phyloP scores from a whole-genome alignment of 2,888 invertebrate genomes.

The Agrotis ipsilon region DNA sequence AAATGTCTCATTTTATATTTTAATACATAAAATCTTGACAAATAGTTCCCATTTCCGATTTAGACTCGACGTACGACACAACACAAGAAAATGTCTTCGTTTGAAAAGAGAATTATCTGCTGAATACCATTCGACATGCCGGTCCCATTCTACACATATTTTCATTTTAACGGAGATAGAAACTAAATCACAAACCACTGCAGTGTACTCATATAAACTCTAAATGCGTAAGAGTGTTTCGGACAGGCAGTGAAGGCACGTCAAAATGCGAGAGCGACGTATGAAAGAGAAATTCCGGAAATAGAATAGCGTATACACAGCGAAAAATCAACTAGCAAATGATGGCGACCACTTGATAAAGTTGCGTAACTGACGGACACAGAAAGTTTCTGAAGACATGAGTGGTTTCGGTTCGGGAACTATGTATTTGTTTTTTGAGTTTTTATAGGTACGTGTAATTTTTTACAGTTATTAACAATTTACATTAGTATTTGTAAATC shows the following conservation, averaged over 20 bases:
- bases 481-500: neutral
- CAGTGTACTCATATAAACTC: constrained; percentile 48
- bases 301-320: constrained; percentile 65
- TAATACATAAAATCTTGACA: constrained; percentile 28
- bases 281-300: constrained; percentile 67
- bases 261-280: constrained; percentile 62
- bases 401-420: constrained; percentile 26
- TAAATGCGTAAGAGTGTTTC: constrained; percentile 64
- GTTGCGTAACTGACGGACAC: constrained; percentile 23
- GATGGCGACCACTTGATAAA: constrained; percentile 47
- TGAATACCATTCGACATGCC: constrained; percentile 39
- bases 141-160: constrained; percentile 36
- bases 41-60: constrained; percentile 52
- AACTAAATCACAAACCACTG: constrained; percentile 56
- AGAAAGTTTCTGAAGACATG: constrained; percentile 37
- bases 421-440: constrained; percentile 14
- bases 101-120: constrained; percentile 46
- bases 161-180: constrained; percentile 46
- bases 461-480: neutral
- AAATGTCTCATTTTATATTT: constrained; percentile 16
- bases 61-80: constrained; percentile 34
- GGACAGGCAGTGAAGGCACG: constrained; percentile 63
- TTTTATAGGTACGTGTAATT: neutral
- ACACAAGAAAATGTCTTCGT: constrained; percentile 43
- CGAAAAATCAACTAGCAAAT: constrained; percentile 61